Evolutionary conservation across 2,888 invertebrate genomes (phyloP).

Genomic region (Ferdinandea cuprea): DNA sequence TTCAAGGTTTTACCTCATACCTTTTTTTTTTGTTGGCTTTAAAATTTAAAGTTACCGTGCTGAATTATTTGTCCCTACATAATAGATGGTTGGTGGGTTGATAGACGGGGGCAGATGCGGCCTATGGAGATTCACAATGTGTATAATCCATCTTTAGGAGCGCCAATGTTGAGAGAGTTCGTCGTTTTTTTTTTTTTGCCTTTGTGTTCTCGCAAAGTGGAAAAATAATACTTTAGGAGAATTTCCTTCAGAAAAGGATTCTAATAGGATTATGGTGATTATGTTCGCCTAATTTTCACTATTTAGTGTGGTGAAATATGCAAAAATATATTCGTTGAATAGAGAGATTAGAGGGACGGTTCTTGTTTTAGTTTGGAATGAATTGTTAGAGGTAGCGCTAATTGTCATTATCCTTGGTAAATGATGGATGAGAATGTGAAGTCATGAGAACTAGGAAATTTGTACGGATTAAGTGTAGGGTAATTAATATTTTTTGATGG

Average conservation of each 20-base stretch:
- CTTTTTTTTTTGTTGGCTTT: constrained; percentile 6
- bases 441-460: constrained; percentile 6
- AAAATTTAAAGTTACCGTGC: constrained; percentile 37
- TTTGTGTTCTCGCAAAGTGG: neutral
- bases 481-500: constrained; percentile 31
- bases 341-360: neutral
- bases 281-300: constrained; percentile 60
- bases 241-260: constrained; percentile 48
- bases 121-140: constrained; percentile 33
- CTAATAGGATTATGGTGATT: constrained; percentile 59
- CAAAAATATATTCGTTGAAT: constrained; percentile 34
- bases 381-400: neutral
- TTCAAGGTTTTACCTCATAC: constrained; percentile 13
- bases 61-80: constrained; percentile 19
- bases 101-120: neutral
- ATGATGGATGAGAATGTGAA: constrained; percentile 26
- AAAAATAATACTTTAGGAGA: constrained; percentile 8
- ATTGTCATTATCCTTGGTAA: constrained; percentile 8
- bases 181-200: neutral
- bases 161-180: constrained; percentile 34
- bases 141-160: constrained; percentile 53
- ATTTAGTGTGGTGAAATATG: constrained; percentile 57
- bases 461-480: constrained; percentile 13
- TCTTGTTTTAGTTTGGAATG: neutral
- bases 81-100: constrained; percentile 5